Evolutionary conservation across 2,797 vertebrate genomes (phyloP).

Genomic region (Eulemur coronatus): DNA sequence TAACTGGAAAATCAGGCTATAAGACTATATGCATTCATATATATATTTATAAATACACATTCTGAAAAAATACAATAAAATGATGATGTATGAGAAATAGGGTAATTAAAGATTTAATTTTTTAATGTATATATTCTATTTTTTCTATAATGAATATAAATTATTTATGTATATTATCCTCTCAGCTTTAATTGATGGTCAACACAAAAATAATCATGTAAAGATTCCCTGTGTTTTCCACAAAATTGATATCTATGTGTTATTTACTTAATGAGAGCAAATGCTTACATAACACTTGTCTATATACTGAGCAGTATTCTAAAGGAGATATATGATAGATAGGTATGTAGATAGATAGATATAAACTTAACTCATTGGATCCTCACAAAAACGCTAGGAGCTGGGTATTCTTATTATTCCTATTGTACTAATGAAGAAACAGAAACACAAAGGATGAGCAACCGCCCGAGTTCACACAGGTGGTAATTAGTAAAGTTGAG

Average conservation of each 20-base stretch:
- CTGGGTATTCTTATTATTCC: neutral
- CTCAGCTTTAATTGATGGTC: neutral
- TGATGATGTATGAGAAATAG: neutral
- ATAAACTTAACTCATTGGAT: neutral
- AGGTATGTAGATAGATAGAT: neutral
- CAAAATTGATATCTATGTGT: neutral
- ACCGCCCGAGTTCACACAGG: neutral
- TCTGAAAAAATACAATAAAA: conserved; percentile 30
- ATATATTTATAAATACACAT: neutral
- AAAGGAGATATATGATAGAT: neutral
- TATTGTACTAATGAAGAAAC: conserved; percentile 12
- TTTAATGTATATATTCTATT: neutral
- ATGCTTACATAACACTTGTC: neutral
- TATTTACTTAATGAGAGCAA: neutral
- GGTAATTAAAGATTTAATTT: neutral
- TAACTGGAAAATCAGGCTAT: neutral
- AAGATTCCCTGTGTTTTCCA: neutral
- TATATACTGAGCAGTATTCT: neutral
- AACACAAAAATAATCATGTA: neutral
- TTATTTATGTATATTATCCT: neutral
- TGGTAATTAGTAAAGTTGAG: neutral
- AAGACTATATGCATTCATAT: neutral
- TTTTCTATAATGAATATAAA: conserved; percentile 6
- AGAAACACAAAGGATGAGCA: neutral
- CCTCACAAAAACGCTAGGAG: neutral